These are phyloP conservation scores for Oncorhynchus nerka DNA, from an alignment of 2,113 vertebrate species.

Conservation along the genomic window DNA sequence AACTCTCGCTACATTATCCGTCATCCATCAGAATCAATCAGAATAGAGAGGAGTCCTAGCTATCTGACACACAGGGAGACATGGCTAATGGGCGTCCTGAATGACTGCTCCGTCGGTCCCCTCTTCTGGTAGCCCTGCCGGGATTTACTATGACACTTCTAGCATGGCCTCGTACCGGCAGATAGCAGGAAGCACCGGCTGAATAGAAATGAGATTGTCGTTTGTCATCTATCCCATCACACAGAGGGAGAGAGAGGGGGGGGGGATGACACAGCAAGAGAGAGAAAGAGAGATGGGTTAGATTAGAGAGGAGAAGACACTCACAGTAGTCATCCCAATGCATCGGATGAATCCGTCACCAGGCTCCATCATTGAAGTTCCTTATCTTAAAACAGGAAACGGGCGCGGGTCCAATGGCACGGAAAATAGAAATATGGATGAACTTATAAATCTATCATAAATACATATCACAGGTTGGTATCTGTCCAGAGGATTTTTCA, in stretches of 20 bases:
- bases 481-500: background rate
- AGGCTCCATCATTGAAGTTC: background rate
- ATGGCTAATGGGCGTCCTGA: conserved; percentile 53
- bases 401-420: background rate
- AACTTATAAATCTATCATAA: background rate
- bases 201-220: conserved; percentile 72
- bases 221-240: conserved; percentile 55
- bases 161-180: conserved; percentile 62
- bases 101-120: conserved; percentile 61
- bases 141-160: conserved; percentile 73
- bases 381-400: background rate
- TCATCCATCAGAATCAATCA: too few species aligned
- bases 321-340: background rate
- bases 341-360: background rate
- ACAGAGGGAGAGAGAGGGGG: background rate
- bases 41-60: background rate
- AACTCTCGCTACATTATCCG: background rate
- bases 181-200: conserved; percentile 56
- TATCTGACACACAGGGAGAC: conserved; percentile 56
- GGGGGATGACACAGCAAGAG: conserved; percentile 13
- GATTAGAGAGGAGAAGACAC: conserved; percentile 34
- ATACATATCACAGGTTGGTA: background rate
- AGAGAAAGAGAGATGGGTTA: background rate
- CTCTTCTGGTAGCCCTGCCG: conserved; percentile 54
- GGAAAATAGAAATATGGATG: background rate